Conservation (phyloP, 92 coral and sea anemone genomes). For the Galaxea fascicularis region DNA sequence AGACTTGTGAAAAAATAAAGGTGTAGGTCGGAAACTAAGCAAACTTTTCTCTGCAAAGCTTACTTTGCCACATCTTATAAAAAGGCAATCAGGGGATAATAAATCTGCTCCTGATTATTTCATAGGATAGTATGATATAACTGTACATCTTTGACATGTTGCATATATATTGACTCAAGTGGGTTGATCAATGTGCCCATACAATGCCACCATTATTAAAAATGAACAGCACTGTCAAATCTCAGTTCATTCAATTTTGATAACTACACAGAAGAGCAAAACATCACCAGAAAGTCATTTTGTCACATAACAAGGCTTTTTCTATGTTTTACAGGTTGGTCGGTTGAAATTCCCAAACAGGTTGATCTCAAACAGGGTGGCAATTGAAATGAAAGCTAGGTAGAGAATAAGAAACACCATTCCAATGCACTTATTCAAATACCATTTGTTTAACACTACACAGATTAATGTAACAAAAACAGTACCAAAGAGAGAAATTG, state of each 20-base stretch:
- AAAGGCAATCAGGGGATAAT: no score
- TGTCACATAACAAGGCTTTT: background rate
- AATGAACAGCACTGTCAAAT: background rate
- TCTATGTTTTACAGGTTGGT: slow-evolving; percentile 45
- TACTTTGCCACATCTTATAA: no score
- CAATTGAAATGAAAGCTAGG: slow-evolving; percentile 76
- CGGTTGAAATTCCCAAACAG: slow-evolving; percentile 73
- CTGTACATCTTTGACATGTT: no score
- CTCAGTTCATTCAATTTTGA: background rate
- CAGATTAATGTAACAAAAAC: slow-evolving; percentile 64
- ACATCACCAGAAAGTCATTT: background rate
- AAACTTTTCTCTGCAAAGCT: no score
- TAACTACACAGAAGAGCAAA: background rate
- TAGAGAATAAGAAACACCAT: slow-evolving; percentile 62
- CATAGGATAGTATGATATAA: no score
- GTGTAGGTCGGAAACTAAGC: no score
- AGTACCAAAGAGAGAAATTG: slow-evolving; percentile 76
- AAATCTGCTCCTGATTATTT: no score
- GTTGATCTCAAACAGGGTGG: slow-evolving; percentile 83
- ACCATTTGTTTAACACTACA: slow-evolving; percentile 70
- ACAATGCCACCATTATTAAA: no score
- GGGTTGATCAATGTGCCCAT: no score
- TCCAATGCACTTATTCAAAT: slow-evolving; percentile 71
- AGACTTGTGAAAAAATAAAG: no score
- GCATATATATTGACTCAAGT: no score